A percentile compares a stretch with the other conserved stretches of the same genome.
These are phyloP conservation scores for Petrocephalus zakoni DNA, from an alignment of 2,113 vertebrate species.

Conservation along the genomic window DNA sequence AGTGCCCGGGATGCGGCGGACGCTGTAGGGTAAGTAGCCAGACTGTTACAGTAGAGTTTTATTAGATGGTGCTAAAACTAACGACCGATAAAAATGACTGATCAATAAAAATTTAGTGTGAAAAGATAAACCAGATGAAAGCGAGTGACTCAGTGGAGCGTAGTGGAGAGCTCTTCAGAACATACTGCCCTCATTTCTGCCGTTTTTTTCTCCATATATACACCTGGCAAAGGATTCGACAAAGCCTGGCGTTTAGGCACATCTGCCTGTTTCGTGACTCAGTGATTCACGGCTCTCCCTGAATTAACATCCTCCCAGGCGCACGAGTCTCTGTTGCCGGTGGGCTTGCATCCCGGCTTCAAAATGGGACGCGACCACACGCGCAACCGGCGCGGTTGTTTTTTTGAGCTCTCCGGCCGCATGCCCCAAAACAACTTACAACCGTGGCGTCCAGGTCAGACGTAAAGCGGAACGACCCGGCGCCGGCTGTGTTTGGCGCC, in stretches of 20 bases:
- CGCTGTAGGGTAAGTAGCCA: conserved; percentile 54
- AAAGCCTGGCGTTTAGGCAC: not conserved
- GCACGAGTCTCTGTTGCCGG: not conserved
- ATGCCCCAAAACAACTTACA: not conserved
- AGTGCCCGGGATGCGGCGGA: conserved; percentile 49
- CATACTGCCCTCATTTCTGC: not conserved
- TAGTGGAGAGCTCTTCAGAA: not conserved
- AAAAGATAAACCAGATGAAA: not conserved
- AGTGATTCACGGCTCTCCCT: not conserved
- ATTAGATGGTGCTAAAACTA: not conserved
- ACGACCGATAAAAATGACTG: not conserved
- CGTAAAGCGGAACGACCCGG: not conserved
- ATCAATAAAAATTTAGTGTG: not conserved
- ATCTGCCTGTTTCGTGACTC: not conserved
- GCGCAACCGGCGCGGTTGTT: not conserved
- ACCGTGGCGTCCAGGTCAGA: not conserved
- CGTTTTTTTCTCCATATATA: not conserved
- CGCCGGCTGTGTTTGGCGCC: not conserved
- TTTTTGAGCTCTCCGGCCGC: not conserved
- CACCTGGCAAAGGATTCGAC: not conserved
- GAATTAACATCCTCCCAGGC: not conserved
- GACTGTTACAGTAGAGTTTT: not conserved
- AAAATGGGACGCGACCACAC: not conserved
- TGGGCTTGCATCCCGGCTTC: not conserved
- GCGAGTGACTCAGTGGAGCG: not conserved